Percentiles rank a stretch among this genome's conserved stretches.
Conservation (phyloP, 2,113 vertebrate genomes). For the Talpa occidentalis region DNA sequence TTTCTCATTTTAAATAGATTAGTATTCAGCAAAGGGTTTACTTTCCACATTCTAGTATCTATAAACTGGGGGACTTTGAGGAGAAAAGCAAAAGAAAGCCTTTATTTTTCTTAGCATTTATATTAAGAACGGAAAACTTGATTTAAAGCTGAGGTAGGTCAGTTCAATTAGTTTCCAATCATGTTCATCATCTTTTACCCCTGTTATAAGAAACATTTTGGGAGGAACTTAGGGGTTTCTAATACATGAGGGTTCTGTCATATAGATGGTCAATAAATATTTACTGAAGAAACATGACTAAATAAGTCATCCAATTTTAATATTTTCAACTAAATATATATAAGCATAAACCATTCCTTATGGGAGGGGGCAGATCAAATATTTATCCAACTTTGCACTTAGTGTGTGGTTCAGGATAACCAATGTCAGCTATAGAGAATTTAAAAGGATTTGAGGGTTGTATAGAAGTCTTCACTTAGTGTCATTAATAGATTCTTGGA, state of each 20-base stretch:
- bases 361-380: background rate
- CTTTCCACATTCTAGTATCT: background rate
- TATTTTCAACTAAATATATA: background rate
- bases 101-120: background rate
- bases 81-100: background rate
- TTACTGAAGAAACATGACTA: conserved; percentile 4
- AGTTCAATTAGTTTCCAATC: background rate
- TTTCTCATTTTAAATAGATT: background rate
- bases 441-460: background rate
- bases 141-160: background rate
- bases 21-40: background rate
- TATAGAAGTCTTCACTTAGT: background rate
- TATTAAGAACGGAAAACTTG: background rate
- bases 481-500: background rate
- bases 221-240: background rate
- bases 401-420: background rate
- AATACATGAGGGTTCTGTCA: background rate
- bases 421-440: background rate
- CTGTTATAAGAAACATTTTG: background rate
- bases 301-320: background rate
- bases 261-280: background rate
- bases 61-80: background rate
- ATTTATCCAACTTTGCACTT: background rate
- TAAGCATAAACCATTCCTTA: background rate
- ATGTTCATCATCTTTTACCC: background rate